Percentiles rank a stretch among this genome's conserved stretches.
Evolutionary conservation across 2,888 invertebrate genomes (phyloP).

Genomic region (Trichacis sp.): DNA sequence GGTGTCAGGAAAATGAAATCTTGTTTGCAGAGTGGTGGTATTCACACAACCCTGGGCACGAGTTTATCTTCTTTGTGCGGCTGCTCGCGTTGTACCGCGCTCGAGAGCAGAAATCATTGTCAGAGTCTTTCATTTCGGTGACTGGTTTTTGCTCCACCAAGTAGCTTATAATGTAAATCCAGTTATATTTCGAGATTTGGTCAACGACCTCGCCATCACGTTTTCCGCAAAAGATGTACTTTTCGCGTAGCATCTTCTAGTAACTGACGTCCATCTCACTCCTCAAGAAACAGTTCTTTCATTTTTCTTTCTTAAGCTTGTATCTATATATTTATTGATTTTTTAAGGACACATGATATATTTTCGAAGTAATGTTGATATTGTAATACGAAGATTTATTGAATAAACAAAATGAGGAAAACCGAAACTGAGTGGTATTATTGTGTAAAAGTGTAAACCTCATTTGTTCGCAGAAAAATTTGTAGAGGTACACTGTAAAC

Average conservation of each 20-base stretch:
- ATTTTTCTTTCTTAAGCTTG: neutral
- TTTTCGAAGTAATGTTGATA: neutral
- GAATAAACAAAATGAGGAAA: too few relatives aligned
- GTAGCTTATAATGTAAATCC: slow-evolving; percentile 83
- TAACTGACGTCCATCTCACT: too few relatives aligned
- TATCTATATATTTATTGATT: too few relatives aligned
- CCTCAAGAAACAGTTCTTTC: neutral
- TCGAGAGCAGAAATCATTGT: slow-evolving; percentile 72
- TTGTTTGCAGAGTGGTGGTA: slow-evolving; percentile 65
- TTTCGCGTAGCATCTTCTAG: neutral
- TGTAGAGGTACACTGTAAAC: too few relatives aligned
- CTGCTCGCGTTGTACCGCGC: slow-evolving; percentile 72
- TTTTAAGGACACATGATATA: neutral
- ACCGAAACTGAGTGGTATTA: too few relatives aligned
- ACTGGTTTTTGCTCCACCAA: slow-evolving; percentile 83
- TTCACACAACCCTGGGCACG: slow-evolving; percentile 74
- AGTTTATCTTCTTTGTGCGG: slow-evolving; percentile 74
- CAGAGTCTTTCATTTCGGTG: slow-evolving; percentile 74
- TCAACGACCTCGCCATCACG: slow-evolving; percentile 70
- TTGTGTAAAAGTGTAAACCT: too few relatives aligned
- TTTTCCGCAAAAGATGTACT: slow-evolving; percentile 4
- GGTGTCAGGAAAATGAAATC: slow-evolving; percentile 2
- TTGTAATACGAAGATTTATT: neutral
- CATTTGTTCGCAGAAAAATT: too few relatives aligned
- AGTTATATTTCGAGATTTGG: slow-evolving; percentile 75